phyloP scores from a whole-genome alignment of 2,113 vertebrate genomes.

The Puma concolor region DNA sequence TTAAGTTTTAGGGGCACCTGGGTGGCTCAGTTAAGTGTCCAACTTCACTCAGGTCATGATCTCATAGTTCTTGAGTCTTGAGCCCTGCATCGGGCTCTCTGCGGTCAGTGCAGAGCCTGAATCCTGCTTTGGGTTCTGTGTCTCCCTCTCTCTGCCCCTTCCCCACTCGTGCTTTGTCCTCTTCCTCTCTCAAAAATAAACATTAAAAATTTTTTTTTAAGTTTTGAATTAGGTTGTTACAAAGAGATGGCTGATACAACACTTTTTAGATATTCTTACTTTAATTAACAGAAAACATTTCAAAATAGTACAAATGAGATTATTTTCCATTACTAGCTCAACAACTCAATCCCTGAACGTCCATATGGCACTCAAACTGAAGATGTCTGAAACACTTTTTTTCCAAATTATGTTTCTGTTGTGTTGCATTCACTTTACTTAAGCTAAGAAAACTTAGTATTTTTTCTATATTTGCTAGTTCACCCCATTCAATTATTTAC shows the following conservation, averaged over 20 bases:
- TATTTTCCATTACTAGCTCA: neutral
- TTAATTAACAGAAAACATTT: neutral
- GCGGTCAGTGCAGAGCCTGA: no score
- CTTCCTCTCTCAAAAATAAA: no score
- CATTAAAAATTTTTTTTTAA: no score
- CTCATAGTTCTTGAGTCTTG: no score
- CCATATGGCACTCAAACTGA: neutral
- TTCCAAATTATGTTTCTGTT: neutral
- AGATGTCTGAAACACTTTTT: neutral
- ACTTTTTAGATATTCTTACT: neutral
- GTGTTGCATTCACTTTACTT: neutral
- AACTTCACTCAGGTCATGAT: no score
- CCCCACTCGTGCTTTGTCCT: no score
- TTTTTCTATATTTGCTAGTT: neutral
- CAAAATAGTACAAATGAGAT: neutral
- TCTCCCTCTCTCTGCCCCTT: no score
- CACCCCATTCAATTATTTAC: neutral
- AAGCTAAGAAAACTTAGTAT: neutral
- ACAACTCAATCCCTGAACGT: neutral
- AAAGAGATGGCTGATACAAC: neutral
- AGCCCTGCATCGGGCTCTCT: no score
- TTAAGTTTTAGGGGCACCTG: neutral
- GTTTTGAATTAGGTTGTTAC: neutral
- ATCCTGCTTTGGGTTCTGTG: no score
- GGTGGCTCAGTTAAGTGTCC: no score